Evolutionary conservation across 2,797 vertebrate genomes (phyloP), one percentile per base, ranked within the genome.

Genomic region (Sitta carolinensis): DNA sequence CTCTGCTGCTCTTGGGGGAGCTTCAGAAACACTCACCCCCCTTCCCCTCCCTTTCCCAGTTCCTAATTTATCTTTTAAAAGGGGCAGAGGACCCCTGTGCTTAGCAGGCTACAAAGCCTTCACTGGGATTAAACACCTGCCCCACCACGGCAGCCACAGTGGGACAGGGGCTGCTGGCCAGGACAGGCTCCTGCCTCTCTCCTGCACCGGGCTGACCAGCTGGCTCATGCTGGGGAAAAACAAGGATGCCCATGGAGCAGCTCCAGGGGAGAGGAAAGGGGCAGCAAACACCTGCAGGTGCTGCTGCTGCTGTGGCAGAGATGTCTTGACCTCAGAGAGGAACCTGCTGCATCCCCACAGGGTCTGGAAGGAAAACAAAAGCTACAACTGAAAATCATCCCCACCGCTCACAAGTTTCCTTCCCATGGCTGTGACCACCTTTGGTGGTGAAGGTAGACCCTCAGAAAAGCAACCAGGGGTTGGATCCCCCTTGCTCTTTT

Each of bases 351-450:
- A 54, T 40, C 67, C 68, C 75, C 45, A 50, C 67, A 20, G 70
- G 29, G 50, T 63, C 72, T 87, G 68, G 87, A 88, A 91, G 32
- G 58, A 51, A 91, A 94, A 93, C 63, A 93, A 36, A 36, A 36
- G 36, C 36, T 36, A 36, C 36, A 36, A 36, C 36, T 36, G 36
- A 36, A 36, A 36, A 36, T 36, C 36, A 36, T 36, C 36, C 36
- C 36, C 36, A 36, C 36, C 10, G 36, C 73, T 85, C 76, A 51
- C 19, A 36, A 55, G 62, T 55, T 87, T 81, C 62, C 47, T 66
- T 34, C 34, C 38, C 40, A 30, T 0, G 1, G 38, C 66, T 48
- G 32, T 32, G 57, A 58, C 57, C 2, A 36, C 61, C 81, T 62
- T 61, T 51, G 29, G 36, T 27, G 55, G 22, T 32, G 76, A 23